Conservation (phyloP, 1,140 invertebrate species). For the Drosophila parabipectinata region DNA sequence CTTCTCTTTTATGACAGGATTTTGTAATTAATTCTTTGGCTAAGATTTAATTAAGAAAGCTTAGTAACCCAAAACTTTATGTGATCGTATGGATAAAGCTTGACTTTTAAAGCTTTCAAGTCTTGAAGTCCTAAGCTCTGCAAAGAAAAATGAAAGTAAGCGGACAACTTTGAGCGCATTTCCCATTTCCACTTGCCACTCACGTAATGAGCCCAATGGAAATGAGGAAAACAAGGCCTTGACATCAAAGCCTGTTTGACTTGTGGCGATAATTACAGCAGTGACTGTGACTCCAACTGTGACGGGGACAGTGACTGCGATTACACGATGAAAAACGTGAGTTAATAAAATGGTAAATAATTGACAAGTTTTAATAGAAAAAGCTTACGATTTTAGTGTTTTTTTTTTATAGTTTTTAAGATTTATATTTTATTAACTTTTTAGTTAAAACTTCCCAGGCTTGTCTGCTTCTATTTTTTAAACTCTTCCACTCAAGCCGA, state of each 20-base stretch:
- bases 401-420: neutral
- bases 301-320: constrained; percentile 37
- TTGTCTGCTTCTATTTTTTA: too few species aligned
- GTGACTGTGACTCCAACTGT: constrained; percentile 27
- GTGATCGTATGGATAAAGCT: neutral
- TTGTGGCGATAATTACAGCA: constrained; percentile 23
- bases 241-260: constrained; percentile 57
- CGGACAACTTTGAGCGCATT: constrained; percentile 36
- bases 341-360: too few species aligned
- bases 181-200: constrained; percentile 26
- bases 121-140: neutral
- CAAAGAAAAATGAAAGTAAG: constrained; percentile 67
- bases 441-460: too few species aligned
- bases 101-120: neutral
- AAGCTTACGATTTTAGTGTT: too few species aligned
- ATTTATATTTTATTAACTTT: neutral
- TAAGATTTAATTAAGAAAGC: constrained; percentile 1
- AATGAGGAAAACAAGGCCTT: constrained; percentile 66
- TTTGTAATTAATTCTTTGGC: neutral
- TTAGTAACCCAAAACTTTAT: neutral
- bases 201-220: constrained; percentile 49
- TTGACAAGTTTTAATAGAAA: too few species aligned
- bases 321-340: neutral
- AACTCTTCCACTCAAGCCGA: too few species aligned
- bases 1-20: neutral